Evolutionary conservation across 2,888 invertebrate genomes (phyloP).

Genomic region (Melanotus villosus): DNA sequence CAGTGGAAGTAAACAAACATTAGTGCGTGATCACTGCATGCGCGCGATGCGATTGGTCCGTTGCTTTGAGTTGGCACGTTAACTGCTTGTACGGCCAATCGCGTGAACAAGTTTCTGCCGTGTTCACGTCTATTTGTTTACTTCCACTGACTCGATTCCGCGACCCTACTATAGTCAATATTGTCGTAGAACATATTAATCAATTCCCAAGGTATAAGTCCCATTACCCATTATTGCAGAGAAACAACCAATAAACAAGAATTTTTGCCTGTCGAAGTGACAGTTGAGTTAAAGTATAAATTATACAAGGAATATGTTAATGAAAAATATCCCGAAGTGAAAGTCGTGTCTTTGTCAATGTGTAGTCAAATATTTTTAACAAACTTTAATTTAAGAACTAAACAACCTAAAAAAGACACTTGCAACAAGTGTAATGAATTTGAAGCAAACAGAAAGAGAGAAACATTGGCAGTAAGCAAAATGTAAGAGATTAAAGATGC

Average conservation of each 20-base stretch:
- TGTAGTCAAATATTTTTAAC: constrained; percentile 16
- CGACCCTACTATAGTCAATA: too few relatives aligned
- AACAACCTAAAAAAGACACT: constrained; percentile 23
- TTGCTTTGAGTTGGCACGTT: too few relatives aligned
- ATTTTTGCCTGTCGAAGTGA: neutral
- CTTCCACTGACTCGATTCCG: too few relatives aligned
- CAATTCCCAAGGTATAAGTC: constrained; percentile 24
- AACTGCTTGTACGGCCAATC: too few relatives aligned
- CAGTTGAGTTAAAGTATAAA: neutral
- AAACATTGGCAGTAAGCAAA: constrained; percentile 12
- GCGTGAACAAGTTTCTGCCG: too few relatives aligned
- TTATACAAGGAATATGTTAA: neutral
- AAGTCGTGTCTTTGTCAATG: neutral
- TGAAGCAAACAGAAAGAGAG: constrained; percentile 5
- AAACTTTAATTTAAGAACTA: constrained; percentile 6
- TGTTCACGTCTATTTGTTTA: too few relatives aligned
- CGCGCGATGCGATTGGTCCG: too few relatives aligned
- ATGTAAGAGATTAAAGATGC: constrained; percentile 33
- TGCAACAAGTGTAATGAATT: constrained; percentile 21
- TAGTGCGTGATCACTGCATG: too few relatives aligned
- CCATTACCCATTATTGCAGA: constrained; percentile 26
- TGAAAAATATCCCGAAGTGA: neutral
- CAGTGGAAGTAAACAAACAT: too few relatives aligned
- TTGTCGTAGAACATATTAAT: neutral
- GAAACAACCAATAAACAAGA: constrained; percentile 1